phyloP scores from a whole-genome alignment of 2,888 invertebrate species.

The Agrochola lota region DNA sequence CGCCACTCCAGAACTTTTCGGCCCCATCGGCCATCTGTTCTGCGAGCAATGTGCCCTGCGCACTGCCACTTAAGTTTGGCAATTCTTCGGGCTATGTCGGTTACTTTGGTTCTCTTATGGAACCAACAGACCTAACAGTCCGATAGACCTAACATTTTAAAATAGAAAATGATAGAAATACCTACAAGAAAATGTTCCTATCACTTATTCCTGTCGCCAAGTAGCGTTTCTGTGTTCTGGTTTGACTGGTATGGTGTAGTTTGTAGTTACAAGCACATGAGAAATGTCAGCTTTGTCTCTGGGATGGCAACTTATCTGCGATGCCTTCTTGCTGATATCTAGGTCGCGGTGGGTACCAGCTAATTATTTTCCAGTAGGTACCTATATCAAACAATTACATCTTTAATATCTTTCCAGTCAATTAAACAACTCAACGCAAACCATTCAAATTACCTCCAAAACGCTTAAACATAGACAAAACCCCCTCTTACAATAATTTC shows the following conservation, averaged over 20 bases:
- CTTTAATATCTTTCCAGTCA: background rate
- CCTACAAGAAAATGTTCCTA: too few species aligned
- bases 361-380: background rate
- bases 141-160: too few species aligned
- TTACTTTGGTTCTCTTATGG: too few species aligned
- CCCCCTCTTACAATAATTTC: background rate
- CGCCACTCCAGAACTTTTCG: too few species aligned
- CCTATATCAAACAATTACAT: background rate
- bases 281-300: background rate
- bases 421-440: background rate
- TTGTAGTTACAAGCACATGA: background rate
- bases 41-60: too few species aligned
- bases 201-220: background rate
- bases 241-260: too few species aligned
- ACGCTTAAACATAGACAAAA: slow-evolving; percentile 8
- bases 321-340: background rate
- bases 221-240: background rate
- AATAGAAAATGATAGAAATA: too few species aligned
- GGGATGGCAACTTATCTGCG: too few species aligned
- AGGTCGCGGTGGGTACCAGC: background rate
- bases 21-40: too few species aligned
- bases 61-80: too few species aligned
- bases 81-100: too few species aligned
- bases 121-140: too few species aligned
- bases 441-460: background rate